These are phyloP conservation scores for Temnothorax nylanderi DNA, from an alignment of 1,140 invertebrate species.

Conservation along the genomic window DNA sequence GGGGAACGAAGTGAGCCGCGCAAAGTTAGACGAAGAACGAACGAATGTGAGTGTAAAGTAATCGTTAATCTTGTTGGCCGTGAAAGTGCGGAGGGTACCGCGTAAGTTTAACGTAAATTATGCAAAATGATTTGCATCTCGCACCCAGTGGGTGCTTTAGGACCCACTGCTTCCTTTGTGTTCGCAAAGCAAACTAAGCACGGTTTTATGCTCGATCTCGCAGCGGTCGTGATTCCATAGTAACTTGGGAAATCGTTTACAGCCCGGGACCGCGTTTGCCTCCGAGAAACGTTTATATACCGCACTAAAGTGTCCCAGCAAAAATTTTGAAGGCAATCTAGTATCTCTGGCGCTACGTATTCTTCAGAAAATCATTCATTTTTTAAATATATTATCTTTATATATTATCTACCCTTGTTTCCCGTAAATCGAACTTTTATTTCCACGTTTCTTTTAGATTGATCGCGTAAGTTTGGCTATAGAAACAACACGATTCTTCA, in stretches of 20 bases:
- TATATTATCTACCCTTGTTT: neutral
- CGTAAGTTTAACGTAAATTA: constrained; percentile 78
- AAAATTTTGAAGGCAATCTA: constrained; percentile 27
- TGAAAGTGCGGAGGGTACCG: constrained; percentile 49
- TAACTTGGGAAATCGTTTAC: constrained; percentile 46
- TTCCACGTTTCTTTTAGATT: neutral
- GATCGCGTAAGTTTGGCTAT: neutral
- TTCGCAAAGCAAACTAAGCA: constrained; percentile 1
- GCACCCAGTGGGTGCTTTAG: constrained; percentile 33
- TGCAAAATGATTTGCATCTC: constrained; percentile 76
- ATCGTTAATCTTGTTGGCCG: constrained; percentile 77
- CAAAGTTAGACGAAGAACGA: constrained; percentile 44
- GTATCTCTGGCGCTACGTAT: neutral
- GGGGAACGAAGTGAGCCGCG: neutral
- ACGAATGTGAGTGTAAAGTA: constrained; percentile 71
- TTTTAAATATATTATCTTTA: neutral
- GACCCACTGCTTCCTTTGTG: constrained; percentile 2
- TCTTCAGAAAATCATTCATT: constrained; percentile 2
- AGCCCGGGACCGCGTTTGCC: neutral
- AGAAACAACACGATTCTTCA: neutral
- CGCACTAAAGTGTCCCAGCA: constrained; percentile 29
- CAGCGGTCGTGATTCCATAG: constrained; percentile 47
- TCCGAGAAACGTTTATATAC: constrained; percentile 37
- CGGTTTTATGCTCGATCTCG: constrained; percentile 47
- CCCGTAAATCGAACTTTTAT: neutral